These are phyloP conservation scores for Pecten maximus DNA, from an alignment of 2,888 invertebrate genomes.

Conservation along the genomic window DNA sequence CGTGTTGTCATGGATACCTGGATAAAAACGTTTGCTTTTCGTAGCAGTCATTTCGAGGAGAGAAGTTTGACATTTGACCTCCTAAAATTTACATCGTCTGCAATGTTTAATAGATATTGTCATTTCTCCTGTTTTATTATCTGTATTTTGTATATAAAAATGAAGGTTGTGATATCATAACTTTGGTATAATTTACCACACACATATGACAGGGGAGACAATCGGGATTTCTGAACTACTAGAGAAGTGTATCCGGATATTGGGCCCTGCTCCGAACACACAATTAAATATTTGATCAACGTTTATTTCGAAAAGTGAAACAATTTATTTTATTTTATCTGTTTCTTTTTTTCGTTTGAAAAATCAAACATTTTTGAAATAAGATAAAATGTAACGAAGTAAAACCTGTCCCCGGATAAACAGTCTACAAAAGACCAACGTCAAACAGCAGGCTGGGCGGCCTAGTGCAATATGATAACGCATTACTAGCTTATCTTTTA, in stretches of 20 bases:
- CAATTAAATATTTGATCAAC: not conserved
- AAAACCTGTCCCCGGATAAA: not conserved
- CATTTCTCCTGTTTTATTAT: not conserved
- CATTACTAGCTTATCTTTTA: not conserved
- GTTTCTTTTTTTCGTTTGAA: too few relatives aligned
- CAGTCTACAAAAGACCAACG: not conserved
- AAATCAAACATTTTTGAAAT: too few relatives aligned
- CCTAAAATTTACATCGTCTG: not conserved
- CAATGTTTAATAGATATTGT: not conserved
- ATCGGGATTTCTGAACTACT: not conserved
- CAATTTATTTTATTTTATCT: not conserved
- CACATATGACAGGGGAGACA: not conserved
- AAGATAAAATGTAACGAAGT: not conserved
- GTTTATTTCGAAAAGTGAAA: not conserved
- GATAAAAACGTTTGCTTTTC: not conserved
- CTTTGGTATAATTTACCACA: not conserved
- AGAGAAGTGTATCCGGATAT: too few relatives aligned
- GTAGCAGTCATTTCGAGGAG: not conserved
- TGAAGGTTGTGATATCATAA: not conserved
- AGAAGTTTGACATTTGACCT: constrained; percentile 14
- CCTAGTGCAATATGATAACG: not conserved
- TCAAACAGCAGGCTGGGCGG: not conserved
- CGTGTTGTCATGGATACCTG: constrained; percentile 31
- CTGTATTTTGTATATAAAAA: not conserved
- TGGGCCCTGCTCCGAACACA: not conserved